Evolutionary conservation across 1,140 invertebrate genomes (phyloP).

Genomic region (Neotoxoptera formosana): DNA sequence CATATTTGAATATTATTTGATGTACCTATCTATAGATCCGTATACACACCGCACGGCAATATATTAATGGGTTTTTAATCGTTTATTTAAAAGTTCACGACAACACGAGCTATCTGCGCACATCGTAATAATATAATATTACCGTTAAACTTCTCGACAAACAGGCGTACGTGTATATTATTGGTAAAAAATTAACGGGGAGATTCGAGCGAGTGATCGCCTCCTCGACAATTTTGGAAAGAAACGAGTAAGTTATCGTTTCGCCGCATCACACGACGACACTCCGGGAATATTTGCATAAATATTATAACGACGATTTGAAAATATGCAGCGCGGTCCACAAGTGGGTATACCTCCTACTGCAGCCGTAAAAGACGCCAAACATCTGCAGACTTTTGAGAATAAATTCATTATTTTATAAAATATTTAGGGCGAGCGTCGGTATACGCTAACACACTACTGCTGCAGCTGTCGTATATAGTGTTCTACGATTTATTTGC

Average conservation of each 20-base stretch:
- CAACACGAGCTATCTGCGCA: neutral
- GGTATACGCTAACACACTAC: too few relatives aligned
- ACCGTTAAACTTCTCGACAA: neutral
- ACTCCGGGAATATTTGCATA: neutral
- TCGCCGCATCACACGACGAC: neutral
- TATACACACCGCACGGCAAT: neutral
- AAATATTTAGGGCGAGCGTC: neutral
- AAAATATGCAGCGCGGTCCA: neutral
- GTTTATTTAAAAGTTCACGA: neutral
- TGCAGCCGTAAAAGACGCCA: neutral
- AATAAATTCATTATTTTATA: neutral
- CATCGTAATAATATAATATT: too few relatives aligned
- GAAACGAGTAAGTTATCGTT: neutral
- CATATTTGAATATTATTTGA: neutral
- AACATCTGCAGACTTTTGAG: neutral
- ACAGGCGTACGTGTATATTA: neutral
- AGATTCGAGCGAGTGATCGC: neutral
- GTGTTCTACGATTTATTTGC: neutral
- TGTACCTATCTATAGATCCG: neutral
- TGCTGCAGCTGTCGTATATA: too few relatives aligned
- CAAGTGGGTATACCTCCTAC: neutral
- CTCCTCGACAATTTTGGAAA: neutral
- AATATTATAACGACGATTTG: neutral
- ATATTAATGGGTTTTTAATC: neutral
- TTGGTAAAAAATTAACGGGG: neutral